These are phyloP conservation scores for Acrocera orbiculus DNA, from an alignment of 2,888 invertebrate species.

Conservation along the genomic window DNA sequence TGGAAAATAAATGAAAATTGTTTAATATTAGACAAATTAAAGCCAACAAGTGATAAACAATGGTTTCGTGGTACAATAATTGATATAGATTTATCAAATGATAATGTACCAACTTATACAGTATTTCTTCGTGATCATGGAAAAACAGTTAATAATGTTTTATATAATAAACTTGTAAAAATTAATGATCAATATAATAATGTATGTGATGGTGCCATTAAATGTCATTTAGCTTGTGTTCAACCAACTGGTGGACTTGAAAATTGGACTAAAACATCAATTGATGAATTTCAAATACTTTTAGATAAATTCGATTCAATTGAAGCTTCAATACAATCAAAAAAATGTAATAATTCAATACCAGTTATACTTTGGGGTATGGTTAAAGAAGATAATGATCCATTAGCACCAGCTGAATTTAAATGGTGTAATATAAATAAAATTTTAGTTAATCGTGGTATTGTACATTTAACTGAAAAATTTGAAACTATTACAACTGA, in stretches of 20 bases:
- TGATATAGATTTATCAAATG: constrained; percentile 22
- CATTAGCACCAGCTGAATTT: constrained; percentile 44
- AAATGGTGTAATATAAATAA: constrained; percentile 50
- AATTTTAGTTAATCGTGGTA: constrained; percentile 45
- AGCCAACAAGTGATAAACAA: constrained; percentile 33
- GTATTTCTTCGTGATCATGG: constrained; percentile 49
- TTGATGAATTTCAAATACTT: constrained; percentile 39
- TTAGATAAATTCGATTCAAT: constrained; percentile 34
- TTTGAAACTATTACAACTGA: constrained; percentile 16
- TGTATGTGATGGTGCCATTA: constrained; percentile 40
- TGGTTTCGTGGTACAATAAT: constrained; percentile 43
- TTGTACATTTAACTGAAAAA: constrained; percentile 30
- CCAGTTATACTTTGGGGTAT: constrained; percentile 48
- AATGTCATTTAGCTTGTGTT: constrained; percentile 52
- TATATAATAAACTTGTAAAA: constrained; percentile 30
- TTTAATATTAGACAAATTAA: constrained; percentile 29
- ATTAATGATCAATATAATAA: constrained; percentile 35
- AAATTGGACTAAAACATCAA: constrained; percentile 28
- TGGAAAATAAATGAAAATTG: constrained; percentile 39
- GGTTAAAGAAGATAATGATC: constrained; percentile 39
- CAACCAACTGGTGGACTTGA: constrained; percentile 44
- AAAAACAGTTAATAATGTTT: constrained; percentile 36
- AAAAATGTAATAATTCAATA: constrained; percentile 28
- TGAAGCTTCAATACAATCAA: constrained; percentile 18
- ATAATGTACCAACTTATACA: constrained; percentile 14